Base-by-base conservation (phyloP, 2,797 vertebrate genomes). In the Selene dorsalis region DNA sequence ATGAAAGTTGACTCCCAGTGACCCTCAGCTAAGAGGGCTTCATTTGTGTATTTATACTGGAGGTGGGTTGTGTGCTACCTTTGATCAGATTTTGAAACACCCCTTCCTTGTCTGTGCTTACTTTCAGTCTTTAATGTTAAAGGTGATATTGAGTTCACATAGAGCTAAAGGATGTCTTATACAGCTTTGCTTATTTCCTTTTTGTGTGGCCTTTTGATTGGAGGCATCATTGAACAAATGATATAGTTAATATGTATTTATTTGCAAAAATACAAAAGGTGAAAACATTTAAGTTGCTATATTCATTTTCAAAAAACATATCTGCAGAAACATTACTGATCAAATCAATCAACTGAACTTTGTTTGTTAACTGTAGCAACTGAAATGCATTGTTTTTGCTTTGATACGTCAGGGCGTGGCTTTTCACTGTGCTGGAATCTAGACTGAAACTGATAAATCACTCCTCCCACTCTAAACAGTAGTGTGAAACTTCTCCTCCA, bases 361-460 rank as follows among this genome's bases (percentile, higher is more conserved):
- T 55, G 13, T 64, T 30, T 67, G 16, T 52, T 45, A 43, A 63
- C 64, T 52, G 4, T 35, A 26, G 17, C 16, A 50, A 26, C 32
- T 18, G n/a, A n/a, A n/a, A n/a, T n/a, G 41, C 6, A 16, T 6
- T 4, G 30, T 28, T 61, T 24, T 61, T 62, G 13, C 8, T 69
- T 38, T 35, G 22, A 11, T 28, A 16, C 24, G 20, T 22, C 53
- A 60, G 62, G 86, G 92, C 12, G 82, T 86, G 77, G 64, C 61
- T 39, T 16, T 77, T 11, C 16, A n/a, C 0, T 75, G 64, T n/a
- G 17, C 60, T 87, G 90, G 92, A 89, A 92, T 93, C 73, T 91
- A 47, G 69, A 89, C 55, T 88, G 93, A 93, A 93, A 94, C 93
- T 59, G n/a, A 56, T 45, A 24, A 39, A 28, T 86, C 14, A n/a